These are phyloP conservation scores for Neoarius graeffei DNA, from an alignment of 2,113 vertebrate species.

Conservation along the genomic window DNA sequence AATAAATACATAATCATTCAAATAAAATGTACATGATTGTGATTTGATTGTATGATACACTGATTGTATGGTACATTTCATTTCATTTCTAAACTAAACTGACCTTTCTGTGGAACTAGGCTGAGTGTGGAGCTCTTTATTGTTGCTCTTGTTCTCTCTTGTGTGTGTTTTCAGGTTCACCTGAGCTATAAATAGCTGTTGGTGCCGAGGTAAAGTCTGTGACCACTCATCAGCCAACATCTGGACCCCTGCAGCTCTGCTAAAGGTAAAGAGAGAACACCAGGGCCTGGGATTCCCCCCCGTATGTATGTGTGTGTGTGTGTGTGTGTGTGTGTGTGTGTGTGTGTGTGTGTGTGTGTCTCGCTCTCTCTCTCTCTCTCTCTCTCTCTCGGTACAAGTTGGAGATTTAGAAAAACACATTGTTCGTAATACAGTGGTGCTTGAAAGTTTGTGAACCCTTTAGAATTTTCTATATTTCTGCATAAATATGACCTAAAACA, in stretches of 20 bases:
- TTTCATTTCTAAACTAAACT: neutral
- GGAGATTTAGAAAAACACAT: conserved; percentile 9
- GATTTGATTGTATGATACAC: neutral
- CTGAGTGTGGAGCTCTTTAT: neutral
- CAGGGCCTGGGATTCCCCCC: conserved; percentile 65
- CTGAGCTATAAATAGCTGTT: conserved; percentile 39
- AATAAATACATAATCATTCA: neutral
- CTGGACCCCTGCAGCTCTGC: conserved; percentile 72
- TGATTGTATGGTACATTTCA: neutral
- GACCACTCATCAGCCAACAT: conserved; percentile 69
- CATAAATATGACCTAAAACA: too few species aligned
- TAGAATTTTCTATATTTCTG: too few species aligned
- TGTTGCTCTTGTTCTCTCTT: neutral
- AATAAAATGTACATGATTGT: neutral
- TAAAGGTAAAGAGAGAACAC: conserved; percentile 64
- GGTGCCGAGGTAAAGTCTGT: conserved; percentile 37
- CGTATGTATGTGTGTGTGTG: too few species aligned
- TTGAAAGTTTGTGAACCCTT: too few species aligned
- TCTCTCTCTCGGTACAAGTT: neutral
- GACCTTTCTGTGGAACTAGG: neutral
- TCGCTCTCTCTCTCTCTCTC: conserved; percentile 50
- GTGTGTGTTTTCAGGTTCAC: conserved; percentile 25
- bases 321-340: too few species aligned
- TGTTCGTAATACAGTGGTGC: too few species aligned
- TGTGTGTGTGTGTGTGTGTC: neutral